Evolutionary conservation across 2,888 invertebrate genomes (phyloP).

Genomic region (Coronaproctus castanopsis): DNA sequence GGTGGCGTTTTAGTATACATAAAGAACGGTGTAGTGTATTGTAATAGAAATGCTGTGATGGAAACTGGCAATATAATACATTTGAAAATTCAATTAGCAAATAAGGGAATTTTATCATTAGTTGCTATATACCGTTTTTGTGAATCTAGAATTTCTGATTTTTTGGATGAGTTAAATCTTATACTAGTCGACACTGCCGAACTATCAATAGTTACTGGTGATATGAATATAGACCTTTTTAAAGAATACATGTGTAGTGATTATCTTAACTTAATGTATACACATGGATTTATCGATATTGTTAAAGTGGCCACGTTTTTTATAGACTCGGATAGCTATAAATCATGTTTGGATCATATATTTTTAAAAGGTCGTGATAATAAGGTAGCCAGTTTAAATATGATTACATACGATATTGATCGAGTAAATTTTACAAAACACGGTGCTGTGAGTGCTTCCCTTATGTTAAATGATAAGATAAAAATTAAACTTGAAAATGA

Average conservation of each 20-base stretch:
- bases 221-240: neutral
- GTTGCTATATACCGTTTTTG: neutral
- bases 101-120: neutral
- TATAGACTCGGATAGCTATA: neutral
- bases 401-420: too few relatives aligned
- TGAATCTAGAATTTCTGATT: neutral
- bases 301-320: neutral
- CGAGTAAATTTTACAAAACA: too few relatives aligned
- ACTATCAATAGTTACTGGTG: neutral
- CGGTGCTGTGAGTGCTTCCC: too few relatives aligned
- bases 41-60: neutral
- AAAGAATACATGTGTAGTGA: neutral
- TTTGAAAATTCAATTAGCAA: neutral
- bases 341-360: neutral
- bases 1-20: neutral
- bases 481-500: too few relatives aligned
- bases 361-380: too few relatives aligned
- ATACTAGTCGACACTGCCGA: neutral
- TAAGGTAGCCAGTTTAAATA: too few relatives aligned
- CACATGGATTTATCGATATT: neutral
- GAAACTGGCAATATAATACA: neutral
- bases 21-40: neutral
- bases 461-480: too few relatives aligned
- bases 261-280: neutral
- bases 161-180: neutral